These are phyloP conservation scores for Holothuria glaberrima DNA, from an alignment of 35 echinoderm and acorn worm species.

Conservation along the genomic window DNA sequence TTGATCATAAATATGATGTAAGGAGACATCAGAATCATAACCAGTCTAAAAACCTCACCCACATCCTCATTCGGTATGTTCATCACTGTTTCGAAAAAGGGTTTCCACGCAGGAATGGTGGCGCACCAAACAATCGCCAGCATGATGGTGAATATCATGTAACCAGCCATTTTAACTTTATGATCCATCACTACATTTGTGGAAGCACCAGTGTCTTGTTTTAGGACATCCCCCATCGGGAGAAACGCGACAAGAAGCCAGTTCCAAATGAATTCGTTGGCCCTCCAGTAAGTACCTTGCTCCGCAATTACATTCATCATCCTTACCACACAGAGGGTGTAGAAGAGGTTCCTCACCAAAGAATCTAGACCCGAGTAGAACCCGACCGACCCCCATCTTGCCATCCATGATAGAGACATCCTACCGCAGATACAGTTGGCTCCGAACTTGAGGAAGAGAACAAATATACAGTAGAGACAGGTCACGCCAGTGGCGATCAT, in stretches of 20 bases:
- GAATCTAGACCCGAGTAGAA: conserved; percentile 49
- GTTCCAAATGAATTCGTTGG: conserved; percentile 49
- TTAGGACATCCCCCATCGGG: conserved; percentile 9
- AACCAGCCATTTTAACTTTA: conserved; percentile 24
- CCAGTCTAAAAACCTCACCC: not conserved
- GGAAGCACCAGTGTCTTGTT: conserved; percentile 34
- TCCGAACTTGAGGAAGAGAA: conserved; percentile 1
- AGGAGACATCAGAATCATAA: conserved; percentile 37
- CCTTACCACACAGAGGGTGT: conserved; percentile 24
- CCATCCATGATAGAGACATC: conserved; percentile 40
- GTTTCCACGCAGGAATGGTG: conserved; percentile 40
- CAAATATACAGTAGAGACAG: not conserved
- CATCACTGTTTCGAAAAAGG: conserved; percentile 38
- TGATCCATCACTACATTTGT: conserved; percentile 19
- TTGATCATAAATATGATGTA: conserved; percentile 42
- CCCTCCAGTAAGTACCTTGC: conserved; percentile 35
- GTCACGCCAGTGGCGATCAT: conserved; percentile 22
- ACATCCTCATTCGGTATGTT: conserved; percentile 8
- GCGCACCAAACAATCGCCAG: conserved; percentile 25
- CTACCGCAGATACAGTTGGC: not conserved
- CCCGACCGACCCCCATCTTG: conserved; percentile 34
- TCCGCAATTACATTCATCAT: conserved; percentile 38
- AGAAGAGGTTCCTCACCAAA: conserved; percentile 43
- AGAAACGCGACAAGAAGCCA: conserved; percentile 12
- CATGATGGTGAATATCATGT: not conserved